phyloP scores from a whole-genome alignment of 2,797 vertebrate genomes.

The Danionella dracula region DNA sequence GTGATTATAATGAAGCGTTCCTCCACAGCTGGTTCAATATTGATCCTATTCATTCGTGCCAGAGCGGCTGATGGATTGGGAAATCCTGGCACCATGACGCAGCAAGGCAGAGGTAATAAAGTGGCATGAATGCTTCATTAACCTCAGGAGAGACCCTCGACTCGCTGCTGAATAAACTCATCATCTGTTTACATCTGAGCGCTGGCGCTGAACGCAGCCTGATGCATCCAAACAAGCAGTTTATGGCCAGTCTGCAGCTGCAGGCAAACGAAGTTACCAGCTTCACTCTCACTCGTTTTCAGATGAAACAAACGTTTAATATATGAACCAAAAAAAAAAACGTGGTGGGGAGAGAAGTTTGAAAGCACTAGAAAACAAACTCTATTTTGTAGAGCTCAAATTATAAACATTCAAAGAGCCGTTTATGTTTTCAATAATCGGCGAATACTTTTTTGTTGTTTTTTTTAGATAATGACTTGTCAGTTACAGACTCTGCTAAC shows the following conservation, averaged over 20 bases:
- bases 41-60: neutral
- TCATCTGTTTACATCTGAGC: slow-evolving; percentile 23
- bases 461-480: too few species aligned
- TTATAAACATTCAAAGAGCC: too few species aligned
- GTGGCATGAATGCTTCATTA: slow-evolving; percentile 22
- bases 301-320: too few species aligned
- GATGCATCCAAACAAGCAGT: neutral
- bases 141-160: slow-evolving; percentile 8
- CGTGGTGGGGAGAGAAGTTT: too few species aligned
- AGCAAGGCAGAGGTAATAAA: slow-evolving; percentile 15
- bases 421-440: too few species aligned
- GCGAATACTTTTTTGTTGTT: too few species aligned
- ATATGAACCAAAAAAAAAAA: too few species aligned
- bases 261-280: too few species aligned
- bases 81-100: neutral
- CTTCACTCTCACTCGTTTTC: too few species aligned
- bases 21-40: neutral
- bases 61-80: slow-evolving; percentile 14
- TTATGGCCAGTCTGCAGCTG: slow-evolving; percentile 6
- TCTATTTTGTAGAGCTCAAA: too few species aligned
- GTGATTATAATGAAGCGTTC: slow-evolving; percentile 14
- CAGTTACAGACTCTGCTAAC: too few species aligned
- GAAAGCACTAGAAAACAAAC: too few species aligned
- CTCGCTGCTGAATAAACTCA: neutral
- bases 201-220: neutral